Evolutionary conservation across 2,888 invertebrate species (phyloP), one percentile per base, ranked within the genome.

Genomic region (Amblyjoppa fuscipennis): DNA sequence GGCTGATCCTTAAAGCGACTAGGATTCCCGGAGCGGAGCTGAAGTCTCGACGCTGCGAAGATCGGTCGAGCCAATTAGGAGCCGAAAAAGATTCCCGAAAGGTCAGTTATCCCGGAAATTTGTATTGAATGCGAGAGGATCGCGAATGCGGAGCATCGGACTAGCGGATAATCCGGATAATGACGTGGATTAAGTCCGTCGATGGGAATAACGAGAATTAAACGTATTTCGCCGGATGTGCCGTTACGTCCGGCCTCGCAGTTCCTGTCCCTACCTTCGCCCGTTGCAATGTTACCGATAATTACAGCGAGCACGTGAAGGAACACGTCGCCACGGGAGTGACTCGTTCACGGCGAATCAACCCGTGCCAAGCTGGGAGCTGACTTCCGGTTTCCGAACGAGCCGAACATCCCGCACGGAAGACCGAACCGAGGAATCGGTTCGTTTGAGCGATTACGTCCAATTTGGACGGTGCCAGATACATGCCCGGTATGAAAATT

Each of bases 171-270:
- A 92, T 90, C 90, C 88, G 78, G 84, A 89, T 89, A 89, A 90
- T 90, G 90, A 89, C 87, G 88, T 77, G 89, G 89, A 92, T 92
- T 90, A 91, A 91, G 89, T 90, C 84, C 88, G 74, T 84, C 87
- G 80, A 83, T 87, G 90, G 89, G 64, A 90, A 89, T 89, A 87
- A 87, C 88, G 83, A 78, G 88, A 89, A 89, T 90, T 90, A 90
- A 91, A 91, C 90, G 90, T 87, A 89, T 91, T 88, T 88, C 61
- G 1, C 49, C 68, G 16, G 28, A 76, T 45, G 71, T 66, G 11
- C 69, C 25, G 61, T 82, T 77, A 53, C 76, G 56, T 74, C 69
- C 74, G 49, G 25, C 20, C 61, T 56, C 45, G 7, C 49, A 6
- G 38, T 13, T 1, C 51, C 45, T 6, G 51, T 38, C 41, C 13